Evolutionary conservation across 2,888 invertebrate species (phyloP).

Genomic region (Epicampocera succincta): DNA sequence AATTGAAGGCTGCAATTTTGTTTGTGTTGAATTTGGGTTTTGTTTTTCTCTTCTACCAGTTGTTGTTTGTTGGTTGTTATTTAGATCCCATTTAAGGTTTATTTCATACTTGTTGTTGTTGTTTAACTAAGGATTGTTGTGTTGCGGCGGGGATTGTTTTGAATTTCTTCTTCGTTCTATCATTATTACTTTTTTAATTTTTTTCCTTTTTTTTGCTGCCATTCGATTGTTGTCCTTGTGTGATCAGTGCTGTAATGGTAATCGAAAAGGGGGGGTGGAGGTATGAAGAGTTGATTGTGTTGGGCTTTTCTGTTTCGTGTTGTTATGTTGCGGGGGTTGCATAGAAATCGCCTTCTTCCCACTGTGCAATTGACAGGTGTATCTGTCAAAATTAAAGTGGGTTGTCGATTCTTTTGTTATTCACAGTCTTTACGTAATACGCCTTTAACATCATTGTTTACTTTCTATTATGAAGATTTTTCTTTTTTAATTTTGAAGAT

Average conservation of each 20-base stretch:
- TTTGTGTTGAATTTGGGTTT: constrained; percentile 44
- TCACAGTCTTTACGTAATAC: constrained; percentile 55
- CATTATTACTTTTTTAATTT: constrained; percentile 58
- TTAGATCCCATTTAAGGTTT: constrained; percentile 58
- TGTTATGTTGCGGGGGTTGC: constrained; percentile 50
- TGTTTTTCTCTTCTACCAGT: constrained; percentile 31
- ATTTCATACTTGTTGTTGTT: constrained; percentile 53
- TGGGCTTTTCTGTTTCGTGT: constrained; percentile 18
- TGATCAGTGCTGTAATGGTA: constrained; percentile 49
- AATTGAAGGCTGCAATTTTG: constrained; percentile 74
- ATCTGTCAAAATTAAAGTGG: constrained; percentile 68
- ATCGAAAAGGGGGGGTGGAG: constrained; percentile 32
- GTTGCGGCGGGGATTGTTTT: constrained; percentile 42
- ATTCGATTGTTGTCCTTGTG: constrained; percentile 56
- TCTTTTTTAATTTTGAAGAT: constrained; percentile 52
- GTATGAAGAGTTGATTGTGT: constrained; percentile 20
- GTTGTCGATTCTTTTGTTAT: constrained; percentile 60
- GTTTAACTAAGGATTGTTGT: constrained; percentile 49
- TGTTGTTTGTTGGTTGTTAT: constrained; percentile 39
- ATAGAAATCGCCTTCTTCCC: constrained; percentile 54
- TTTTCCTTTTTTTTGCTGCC: constrained; percentile 39
- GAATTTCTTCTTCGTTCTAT: constrained; percentile 61
- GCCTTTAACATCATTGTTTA: constrained; percentile 58
- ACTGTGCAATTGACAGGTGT: constrained; percentile 76
- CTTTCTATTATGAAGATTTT: constrained; percentile 28